Evolutionary conservation across 2,113 vertebrate species (phyloP).

Genomic region (Saguinus midas): DNA sequence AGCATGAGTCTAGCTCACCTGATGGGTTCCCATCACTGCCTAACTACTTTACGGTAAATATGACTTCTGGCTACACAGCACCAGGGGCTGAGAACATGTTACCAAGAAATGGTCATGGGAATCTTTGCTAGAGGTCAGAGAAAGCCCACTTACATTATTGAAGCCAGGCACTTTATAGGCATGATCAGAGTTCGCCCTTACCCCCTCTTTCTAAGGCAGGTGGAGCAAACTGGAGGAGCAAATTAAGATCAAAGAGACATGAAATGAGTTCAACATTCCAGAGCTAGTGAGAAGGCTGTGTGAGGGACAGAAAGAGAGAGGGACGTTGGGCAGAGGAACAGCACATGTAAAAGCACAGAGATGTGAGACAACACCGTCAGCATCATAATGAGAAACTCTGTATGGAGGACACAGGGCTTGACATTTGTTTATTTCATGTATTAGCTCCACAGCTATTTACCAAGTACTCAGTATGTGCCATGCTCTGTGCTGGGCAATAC

Average conservation of each 20-base stretch:
- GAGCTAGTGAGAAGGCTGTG: not conserved
- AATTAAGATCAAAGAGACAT: not conserved
- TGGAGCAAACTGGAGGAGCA: not conserved
- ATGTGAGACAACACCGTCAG: not conserved
- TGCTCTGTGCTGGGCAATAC: not conserved
- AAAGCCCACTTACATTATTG: not conserved
- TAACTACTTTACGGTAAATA: not conserved
- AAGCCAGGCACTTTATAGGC: not conserved
- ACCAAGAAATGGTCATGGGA: not conserved
- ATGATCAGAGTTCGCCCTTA: not conserved
- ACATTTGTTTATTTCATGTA: too few species aligned
- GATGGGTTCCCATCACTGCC: not conserved
- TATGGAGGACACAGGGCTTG: not conserved
- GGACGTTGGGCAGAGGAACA: not conserved
- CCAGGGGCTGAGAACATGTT: not conserved
- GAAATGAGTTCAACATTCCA: not conserved
- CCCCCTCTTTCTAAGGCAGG: not conserved
- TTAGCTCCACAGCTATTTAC: not conserved
- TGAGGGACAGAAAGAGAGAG: not conserved
- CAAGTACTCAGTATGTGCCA: accelerated
- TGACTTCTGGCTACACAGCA: not conserved
- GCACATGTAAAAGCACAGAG: not conserved
- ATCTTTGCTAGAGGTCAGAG: not conserved
- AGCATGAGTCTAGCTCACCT: not conserved
- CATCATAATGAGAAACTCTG: not conserved